Conservation (phyloP, 2,797 vertebrate species). For the Sternarchorhynchus goeldii region DNA sequence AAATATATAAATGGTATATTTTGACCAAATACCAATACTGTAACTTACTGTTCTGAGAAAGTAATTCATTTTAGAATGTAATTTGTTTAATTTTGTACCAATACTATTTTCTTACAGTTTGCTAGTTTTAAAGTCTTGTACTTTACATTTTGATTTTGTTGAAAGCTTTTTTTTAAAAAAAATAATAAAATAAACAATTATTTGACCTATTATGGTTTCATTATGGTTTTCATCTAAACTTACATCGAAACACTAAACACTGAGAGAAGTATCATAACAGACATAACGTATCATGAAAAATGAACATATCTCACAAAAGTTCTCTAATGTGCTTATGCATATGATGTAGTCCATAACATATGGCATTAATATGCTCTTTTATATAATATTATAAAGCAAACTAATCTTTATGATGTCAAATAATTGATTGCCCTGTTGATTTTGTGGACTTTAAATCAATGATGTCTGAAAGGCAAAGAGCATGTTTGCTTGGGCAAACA, state of each 20-base stretch:
- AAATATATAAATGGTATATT: conserved; percentile 39
- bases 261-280: too few species aligned
- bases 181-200: conserved; percentile 59
- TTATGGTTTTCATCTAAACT: background rate
- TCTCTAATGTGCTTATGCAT: too few species aligned
- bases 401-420: background rate
- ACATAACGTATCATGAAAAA: too few species aligned
- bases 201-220: conserved; percentile 27
- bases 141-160: conserved; percentile 58
- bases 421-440: conserved; percentile 34
- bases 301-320: too few species aligned
- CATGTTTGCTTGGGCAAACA: conserved; percentile 78
- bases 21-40: conserved; percentile 25
- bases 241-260: background rate
- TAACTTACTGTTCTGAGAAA: conserved; percentile 7
- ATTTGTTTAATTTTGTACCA: conserved; percentile 50
- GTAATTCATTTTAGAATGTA: conserved; percentile 21
- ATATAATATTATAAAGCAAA: background rate
- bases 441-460: conserved; percentile 57
- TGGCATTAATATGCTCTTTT: too few species aligned
- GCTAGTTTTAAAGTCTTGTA: conserved; percentile 37
- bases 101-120: conserved; percentile 53
- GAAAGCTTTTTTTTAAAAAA: conserved; percentile 65
- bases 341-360: too few species aligned
- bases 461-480: conserved; percentile 74